Base-by-base conservation (phyloP, 2,888 invertebrate species). In the Tetranychus truncatus region DNA sequence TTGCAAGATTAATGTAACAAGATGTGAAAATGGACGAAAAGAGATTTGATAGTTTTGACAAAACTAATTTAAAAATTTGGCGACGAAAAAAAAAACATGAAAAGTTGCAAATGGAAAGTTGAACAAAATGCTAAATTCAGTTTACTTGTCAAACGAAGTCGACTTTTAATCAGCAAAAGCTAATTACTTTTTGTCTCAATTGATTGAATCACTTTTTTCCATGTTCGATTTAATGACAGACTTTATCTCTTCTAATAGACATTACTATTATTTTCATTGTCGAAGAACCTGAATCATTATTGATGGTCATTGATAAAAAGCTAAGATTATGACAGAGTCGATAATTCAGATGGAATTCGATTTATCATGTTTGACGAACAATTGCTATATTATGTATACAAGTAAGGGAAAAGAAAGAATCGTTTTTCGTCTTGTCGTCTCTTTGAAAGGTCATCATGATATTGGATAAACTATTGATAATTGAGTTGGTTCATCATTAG, bases 401-500 rank as follows among this genome's bases (percentile, higher is more conserved):
- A 46, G 8, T 46, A 55, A 15, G 55, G 1, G 9, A 2, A 55
- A 55, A 15, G 15, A 55, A 15, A 55, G 34, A 34, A 24, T 24
- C 2, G 24, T 55, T 55, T 9, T 55, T 55, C 2, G 3, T 55
- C 11, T 55, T 15, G 3, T 15, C n/a, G 67, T 9, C 9, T 24
- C 9, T 69, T 69, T 11, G 34, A 11, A 11, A 11, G 69, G 34
- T 69, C 11, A 69, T 69, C 21, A 69, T 24, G 24, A 24, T 20
- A 69, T 9, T 20, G 21, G n/a, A 69, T 34, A 24, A 11, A 24
- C 69, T 21, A 69, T 34, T 18, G 11, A 11, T 11, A 9, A 45
- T 66, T 55, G 76, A 45, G 18, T 45, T 45, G 21, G 34, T 69
- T 18, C 2, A 71, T 24, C 71, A 71, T 24, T 44, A 71, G 44